Evolutionary conservation across 2,797 vertebrate genomes (phyloP), one percentile per base, ranked within the genome.

Genomic region (Oceanodroma leucorhoa): DNA sequence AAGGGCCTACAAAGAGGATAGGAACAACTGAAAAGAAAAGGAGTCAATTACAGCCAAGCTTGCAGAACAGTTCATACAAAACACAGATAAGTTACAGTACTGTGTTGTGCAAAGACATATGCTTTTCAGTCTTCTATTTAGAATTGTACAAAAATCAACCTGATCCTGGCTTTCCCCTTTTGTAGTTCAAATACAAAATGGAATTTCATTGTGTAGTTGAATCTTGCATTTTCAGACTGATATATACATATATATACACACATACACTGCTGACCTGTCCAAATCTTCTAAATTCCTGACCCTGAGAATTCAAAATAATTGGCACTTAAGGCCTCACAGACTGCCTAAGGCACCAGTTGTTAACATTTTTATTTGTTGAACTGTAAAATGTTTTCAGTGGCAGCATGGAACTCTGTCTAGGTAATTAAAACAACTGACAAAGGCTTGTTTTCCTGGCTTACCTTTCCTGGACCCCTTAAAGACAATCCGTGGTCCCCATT

Each of bases 1-100:
- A 98, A 4, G 97, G 97, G 3, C 87, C 95, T 36, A 98, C 97
- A 58, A 97, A 98, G 8, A 98, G 88, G 67, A 98, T 79, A 7
- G 98, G 98, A 91, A 97, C 96, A 84, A 94, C 98, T 98, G 86
- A 22, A 70, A 80, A 83, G 43, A 58, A 88, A 75, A 70, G 54
- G 7, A 51, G 22, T 50, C 16, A 19, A 27, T 67, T 60, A 36
- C 29, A 79, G 45, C 8, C 58, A 72, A 29, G 34, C 23, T 23
- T 65, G 19, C 29, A 41, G 23, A 54, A 87, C 34, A 6, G 21
- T 34, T 64, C n/a, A 5, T 41, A 27, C 32, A 66, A 36, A 76
- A 50, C 36, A 86, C 26, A 79, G 46, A 3, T 36, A 46, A 14
- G 13, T 66, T 46, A n/a, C 41, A 53, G 41, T 16, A 51, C 5